Conservation (phyloP, 2,797 vertebrate genomes). For the Graptemys geographica region DNA sequence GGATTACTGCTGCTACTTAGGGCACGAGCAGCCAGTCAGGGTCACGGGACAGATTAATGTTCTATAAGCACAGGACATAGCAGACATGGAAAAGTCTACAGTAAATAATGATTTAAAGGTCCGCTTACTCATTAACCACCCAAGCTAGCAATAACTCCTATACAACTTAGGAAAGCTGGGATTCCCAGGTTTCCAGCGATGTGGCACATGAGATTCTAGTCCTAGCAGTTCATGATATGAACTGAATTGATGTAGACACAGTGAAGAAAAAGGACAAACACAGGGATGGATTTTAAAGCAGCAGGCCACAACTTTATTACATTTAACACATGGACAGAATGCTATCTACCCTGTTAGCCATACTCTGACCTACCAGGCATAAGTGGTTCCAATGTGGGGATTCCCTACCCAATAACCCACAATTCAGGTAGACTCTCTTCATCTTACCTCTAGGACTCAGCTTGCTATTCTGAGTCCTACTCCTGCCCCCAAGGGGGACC, state of each 20-base stretch:
- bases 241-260: background rate
- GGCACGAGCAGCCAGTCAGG: conserved; percentile 49
- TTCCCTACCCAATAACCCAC: no score
- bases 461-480: no score
- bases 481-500: no score
- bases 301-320: no score
- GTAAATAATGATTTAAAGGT: conserved; percentile 58
- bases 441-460: no score
- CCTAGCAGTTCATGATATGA: background rate
- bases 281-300: no score
- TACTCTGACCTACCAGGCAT: no score
- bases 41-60: conserved; percentile 58
- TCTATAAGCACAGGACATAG: conserved; percentile 45
- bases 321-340: no score
- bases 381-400: no score
- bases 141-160: no score
- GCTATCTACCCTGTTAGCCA: no score
- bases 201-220: background rate
- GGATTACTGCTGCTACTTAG: conserved; percentile 50
- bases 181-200: background rate
- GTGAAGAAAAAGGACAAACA: background rate
- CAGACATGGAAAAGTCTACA: conserved; percentile 35
- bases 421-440: no score
- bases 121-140: background rate
- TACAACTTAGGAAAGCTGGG: background rate